phyloP scores from a whole-genome alignment of 2,888 invertebrate species.

The Conus canariensis region DNA sequence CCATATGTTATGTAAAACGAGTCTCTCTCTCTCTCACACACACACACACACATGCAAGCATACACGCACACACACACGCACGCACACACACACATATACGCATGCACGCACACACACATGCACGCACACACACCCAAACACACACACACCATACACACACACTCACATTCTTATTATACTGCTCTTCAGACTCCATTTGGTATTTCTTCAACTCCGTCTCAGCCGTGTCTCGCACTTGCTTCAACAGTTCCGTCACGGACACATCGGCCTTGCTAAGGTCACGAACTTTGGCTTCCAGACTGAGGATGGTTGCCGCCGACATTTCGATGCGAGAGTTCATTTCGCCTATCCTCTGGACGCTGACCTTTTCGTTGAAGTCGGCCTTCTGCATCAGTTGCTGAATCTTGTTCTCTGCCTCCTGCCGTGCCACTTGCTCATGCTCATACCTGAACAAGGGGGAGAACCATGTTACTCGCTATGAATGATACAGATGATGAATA shows the following conservation, averaged over 20 bases:
- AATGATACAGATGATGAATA: background rate
- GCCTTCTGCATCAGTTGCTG: conserved; percentile 66
- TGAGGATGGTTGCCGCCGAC: conserved; percentile 63
- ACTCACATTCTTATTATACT: conserved; percentile 70
- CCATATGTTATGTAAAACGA: too few species aligned
- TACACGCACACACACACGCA: background rate
- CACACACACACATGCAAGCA: background rate
- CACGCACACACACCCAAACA: background rate
- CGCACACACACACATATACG: background rate
- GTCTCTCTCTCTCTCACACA: too few species aligned
- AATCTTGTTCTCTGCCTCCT: conserved; percentile 67
- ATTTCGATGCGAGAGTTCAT: conserved; percentile 62
- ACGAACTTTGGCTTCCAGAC: conserved; percentile 63
- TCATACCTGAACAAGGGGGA: conserved; percentile 66
- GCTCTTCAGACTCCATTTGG: conserved; percentile 66
- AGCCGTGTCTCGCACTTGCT: conserved; percentile 66
- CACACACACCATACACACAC: background rate
- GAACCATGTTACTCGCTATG: too few species aligned
- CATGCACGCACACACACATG: background rate
- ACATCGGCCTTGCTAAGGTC: conserved; percentile 62
- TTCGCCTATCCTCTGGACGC: conserved; percentile 60
- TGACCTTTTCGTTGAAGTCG: conserved; percentile 68
- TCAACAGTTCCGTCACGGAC: conserved; percentile 62
- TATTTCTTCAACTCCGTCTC: conserved; percentile 65
- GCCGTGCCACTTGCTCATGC: conserved; percentile 63